Evolutionary conservation across 2,797 vertebrate species (phyloP), one percentile per base, ranked within the genome.

Genomic region (Adrianichthys oophorus): DNA sequence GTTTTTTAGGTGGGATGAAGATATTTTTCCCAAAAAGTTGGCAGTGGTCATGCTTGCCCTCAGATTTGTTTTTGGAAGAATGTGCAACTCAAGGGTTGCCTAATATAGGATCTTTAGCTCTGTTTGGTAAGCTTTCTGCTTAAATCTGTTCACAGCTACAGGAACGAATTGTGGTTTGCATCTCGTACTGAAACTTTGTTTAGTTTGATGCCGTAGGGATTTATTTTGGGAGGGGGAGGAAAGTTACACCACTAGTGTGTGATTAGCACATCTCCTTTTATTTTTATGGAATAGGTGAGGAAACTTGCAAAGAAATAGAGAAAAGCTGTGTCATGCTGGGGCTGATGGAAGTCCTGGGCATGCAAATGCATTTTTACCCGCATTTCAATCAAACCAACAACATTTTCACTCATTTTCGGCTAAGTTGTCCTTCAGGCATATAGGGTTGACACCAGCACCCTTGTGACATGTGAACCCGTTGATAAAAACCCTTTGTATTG

Each of bases 1-100:
- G 85, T 88, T 86, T 84, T 37, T 78, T 80, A 83, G 79, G 86
- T 82, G 77, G 86, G 80, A 80, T 85, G 76, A 80, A 65, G 59
- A 46, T 41, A 75, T 78, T 83, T 43, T 65, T 72, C 64, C 61
- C 46, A 21, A 58, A 58, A 67, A 37, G 75, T 56, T 87, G 74
- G 82, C 67, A 73, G 50, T 7, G 53, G 66, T 79, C 67, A 58
- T 52, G 66, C 70, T 83, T 79, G 65, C 65, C 54, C 56, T 78
- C 70, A 65, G 70, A 73, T 78, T 78, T 79, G 71, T 78, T 74
- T 81, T 83, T 78, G 76, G 63, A 78, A 82, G 73, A 56, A 65
- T 73, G 68, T 62, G 56, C 62, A 75, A 66, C 64, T 79, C 15
- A n/a, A 43, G 29, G 70, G 86, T 82, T 81, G 74, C 82, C 79